A percentile compares a stretch with the other conserved stretches of the same genome.
phyloP scores from a whole-genome alignment of 23 tunicate species.

The Styela clava region DNA sequence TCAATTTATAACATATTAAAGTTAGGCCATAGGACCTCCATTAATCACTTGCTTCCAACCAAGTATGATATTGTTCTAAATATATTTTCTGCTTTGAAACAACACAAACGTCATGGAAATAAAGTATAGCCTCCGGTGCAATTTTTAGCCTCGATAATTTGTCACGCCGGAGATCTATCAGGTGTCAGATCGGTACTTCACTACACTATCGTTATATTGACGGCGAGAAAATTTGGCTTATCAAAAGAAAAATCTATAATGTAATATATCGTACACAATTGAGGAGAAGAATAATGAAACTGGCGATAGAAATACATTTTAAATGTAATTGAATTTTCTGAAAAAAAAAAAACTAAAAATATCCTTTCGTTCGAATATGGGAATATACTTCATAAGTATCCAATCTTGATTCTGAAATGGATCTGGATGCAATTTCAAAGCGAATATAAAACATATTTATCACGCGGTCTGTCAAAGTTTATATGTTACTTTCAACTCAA shows the following conservation, averaged over 20 bases:
- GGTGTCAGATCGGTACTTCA: not conserved
- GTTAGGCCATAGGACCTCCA: not conserved
- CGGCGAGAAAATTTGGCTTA: not conserved
- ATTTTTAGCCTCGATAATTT: not conserved
- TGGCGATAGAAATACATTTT: not conserved
- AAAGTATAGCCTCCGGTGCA: not conserved
- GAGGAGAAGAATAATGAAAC: not conserved
- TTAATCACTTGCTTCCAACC: not conserved
- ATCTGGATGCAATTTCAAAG: too few relatives aligned
- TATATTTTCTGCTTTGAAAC: not conserved
- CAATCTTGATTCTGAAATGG: too few relatives aligned
- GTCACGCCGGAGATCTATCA: not conserved
- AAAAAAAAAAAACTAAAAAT: too few relatives aligned
- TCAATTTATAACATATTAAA: not conserved
- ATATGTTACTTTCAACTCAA: too few relatives aligned
- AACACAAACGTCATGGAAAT: not conserved
- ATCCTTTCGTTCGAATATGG: too few relatives aligned
- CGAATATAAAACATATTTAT: too few relatives aligned
- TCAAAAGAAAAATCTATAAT: not conserved
- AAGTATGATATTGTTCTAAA: not conserved
- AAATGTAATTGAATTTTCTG: not conserved
- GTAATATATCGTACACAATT: not conserved
- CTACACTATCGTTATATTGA: not conserved
- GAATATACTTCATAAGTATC: too few relatives aligned
- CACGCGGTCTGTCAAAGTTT: too few relatives aligned